Evolutionary conservation across 2,797 vertebrate species (phyloP).

Genomic region (Lutjanus argentimaculatus): DNA sequence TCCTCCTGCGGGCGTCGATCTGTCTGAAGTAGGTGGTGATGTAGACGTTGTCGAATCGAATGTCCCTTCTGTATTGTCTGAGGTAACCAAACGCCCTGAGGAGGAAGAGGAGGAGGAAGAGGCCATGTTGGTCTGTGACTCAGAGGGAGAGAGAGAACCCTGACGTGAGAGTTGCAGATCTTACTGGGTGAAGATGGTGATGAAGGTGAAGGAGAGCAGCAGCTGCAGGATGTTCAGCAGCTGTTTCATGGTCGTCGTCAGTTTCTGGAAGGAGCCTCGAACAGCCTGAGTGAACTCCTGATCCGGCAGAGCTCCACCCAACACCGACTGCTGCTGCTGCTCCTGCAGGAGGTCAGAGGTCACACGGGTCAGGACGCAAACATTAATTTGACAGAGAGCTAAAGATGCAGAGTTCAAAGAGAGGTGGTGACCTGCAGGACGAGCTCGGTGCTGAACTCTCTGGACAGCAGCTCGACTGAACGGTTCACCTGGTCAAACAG

Average conservation of each 20-base stretch:
- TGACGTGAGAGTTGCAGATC: background rate
- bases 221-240: constrained; percentile 77
- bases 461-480: constrained; percentile 82
- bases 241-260: constrained; percentile 53
- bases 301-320: constrained; percentile 65
- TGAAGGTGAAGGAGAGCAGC: constrained; percentile 88
- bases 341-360: constrained; percentile 52
- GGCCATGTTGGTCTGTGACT: background rate
- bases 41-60: constrained; percentile 92
- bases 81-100: constrained; percentile 88
- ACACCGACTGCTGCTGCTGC: constrained; percentile 59
- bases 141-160: background rate
- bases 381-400: too few relatives aligned
- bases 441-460: constrained; percentile 84
- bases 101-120: constrained; percentile 14
- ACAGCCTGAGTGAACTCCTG: constrained; percentile 81
- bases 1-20: constrained; percentile 87
- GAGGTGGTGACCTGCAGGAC: constrained; percentile 63
- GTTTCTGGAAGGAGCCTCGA: constrained; percentile 64
- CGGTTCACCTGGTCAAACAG: constrained; percentile 87
- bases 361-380: background rate
- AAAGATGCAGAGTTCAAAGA: too few relatives aligned
- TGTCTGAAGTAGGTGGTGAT: constrained; percentile 91
- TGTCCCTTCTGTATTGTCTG: constrained; percentile 80
- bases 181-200: constrained; percentile 86